Conservation (phyloP, 2,113 vertebrate species). For the Aphyosemion australe region DNA sequence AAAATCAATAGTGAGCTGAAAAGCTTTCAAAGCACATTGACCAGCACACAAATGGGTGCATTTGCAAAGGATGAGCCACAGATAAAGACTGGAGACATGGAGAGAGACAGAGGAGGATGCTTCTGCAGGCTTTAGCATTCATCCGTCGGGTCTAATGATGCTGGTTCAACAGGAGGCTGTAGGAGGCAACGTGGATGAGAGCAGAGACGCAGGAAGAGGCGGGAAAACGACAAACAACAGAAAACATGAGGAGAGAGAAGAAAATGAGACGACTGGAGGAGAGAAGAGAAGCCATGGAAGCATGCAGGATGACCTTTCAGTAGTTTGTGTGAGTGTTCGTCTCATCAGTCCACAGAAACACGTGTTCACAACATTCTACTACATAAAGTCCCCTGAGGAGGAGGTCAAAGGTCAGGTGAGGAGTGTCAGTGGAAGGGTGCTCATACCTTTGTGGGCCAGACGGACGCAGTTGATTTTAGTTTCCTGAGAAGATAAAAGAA, state of each 20-base stretch:
- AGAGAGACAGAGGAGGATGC: conserved; percentile 47
- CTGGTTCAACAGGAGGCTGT: conserved; percentile 28
- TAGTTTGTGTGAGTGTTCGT: conserved; percentile 1
- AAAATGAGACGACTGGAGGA: not conserved
- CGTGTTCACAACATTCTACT: not conserved
- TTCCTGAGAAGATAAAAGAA: conserved; percentile 83
- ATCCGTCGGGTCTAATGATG: conserved; percentile 54
- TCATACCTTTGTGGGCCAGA: conserved; percentile 96
- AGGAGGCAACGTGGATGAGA: conserved; percentile 33
- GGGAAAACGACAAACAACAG: not conserved
- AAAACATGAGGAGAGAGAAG: not conserved
- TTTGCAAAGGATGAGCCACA: conserved; percentile 59
- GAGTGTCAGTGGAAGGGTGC: conserved; percentile 52
- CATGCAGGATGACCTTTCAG: conserved; percentile 49
- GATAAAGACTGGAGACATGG: conserved; percentile 49
- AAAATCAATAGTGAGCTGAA: conserved; percentile 66
- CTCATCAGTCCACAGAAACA: not conserved
- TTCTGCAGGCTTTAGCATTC: conserved; percentile 39
- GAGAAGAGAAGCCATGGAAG: conserved; percentile 2
- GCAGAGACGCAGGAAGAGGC: conserved; percentile 1
- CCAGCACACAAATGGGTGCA: conserved; percentile 55
- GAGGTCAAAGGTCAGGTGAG: not conserved
- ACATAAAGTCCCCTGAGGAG: not conserved
- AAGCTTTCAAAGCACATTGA: conserved; percentile 50
- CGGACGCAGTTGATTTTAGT: conserved; percentile 97